Evolutionary conservation across 1,140 invertebrate genomes (phyloP), one percentile per base, ranked within the genome.

Genomic region (Drosophila chauvacae): DNA sequence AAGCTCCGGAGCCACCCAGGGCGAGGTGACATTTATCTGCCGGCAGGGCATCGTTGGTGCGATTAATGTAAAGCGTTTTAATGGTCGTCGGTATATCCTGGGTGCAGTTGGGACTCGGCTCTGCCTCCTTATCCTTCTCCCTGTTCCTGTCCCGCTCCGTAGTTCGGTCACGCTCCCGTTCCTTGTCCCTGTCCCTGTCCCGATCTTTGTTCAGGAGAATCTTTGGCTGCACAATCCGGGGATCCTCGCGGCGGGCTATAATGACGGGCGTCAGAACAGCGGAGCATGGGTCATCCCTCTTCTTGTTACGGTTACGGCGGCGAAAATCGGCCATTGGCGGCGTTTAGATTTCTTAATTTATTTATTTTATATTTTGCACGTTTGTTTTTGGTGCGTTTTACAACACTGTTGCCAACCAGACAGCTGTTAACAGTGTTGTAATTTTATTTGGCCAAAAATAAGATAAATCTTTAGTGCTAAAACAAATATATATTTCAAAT

Each of bases 51-150:
- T 81, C 86, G 14, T 45, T 68, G 14, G 86, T 74, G 18, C 85
- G 85, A 70, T 90, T 85, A 26, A 85, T 68, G n/a, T 90, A 85
- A 7, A 81, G 73, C 4, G 85, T 90, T 42, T 80, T 90, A 3
- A 81, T 62, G 37, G 66, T 47, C n/a, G 62, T 10, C 7, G 51
- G 55, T 13, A 62, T 44, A 0, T 84, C 81, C 14, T 58, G 66
- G 37, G 72, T 68, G 35, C 66, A 69, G 39, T 26, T 70, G 23
- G 63, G 47, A 42, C 59, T 72, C 9, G 55, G 35, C 1, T 62
- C 82, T 1, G 44, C 5, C 33, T 80, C 62, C 14, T 10, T 66
- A 2, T 70, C 66, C 30, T 20, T 53, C 1, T 37, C 64, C 53
- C 2, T 39, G 13, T n/a, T 33, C 20, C 20, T 20, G 2, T 70